phyloP scores from a whole-genome alignment of 2,888 invertebrate species.

The Frankliniella fusca region DNA sequence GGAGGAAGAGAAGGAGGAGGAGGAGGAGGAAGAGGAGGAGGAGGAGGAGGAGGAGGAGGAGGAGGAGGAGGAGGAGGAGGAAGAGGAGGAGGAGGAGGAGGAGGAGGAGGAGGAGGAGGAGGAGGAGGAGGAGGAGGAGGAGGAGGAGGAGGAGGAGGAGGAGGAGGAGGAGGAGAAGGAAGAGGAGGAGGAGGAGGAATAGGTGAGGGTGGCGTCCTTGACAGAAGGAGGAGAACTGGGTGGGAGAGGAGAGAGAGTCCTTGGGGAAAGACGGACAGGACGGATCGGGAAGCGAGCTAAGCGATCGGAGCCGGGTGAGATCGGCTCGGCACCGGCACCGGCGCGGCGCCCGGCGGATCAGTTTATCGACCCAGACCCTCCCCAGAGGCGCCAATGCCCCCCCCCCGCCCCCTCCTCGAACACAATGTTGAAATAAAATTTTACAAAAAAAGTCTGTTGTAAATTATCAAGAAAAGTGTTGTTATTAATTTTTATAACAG shows the following conservation, averaged over 20 bases:
- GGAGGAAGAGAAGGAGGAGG: neutral
- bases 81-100: neutral
- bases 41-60: neutral
- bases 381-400: neutral
- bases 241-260: neutral
- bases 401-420: neutral
- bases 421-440: no score
- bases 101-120: neutral
- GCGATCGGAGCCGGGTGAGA: no score
- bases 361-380: neutral
- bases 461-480: no score
- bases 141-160: neutral
- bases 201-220: neutral
- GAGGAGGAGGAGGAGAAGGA: neutral
- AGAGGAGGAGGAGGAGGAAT: neutral
- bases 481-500: no score
- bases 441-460: no score
- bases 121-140: neutral
- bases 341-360: no score
- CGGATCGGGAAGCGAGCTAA: no score
- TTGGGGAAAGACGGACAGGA: neutral
- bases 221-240: neutral
- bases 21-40: neutral
- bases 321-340: no score
- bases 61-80: neutral